Evolutionary conservation across 1,140 invertebrate genomes (phyloP).

Genomic region (Ooceraea biroi): DNA sequence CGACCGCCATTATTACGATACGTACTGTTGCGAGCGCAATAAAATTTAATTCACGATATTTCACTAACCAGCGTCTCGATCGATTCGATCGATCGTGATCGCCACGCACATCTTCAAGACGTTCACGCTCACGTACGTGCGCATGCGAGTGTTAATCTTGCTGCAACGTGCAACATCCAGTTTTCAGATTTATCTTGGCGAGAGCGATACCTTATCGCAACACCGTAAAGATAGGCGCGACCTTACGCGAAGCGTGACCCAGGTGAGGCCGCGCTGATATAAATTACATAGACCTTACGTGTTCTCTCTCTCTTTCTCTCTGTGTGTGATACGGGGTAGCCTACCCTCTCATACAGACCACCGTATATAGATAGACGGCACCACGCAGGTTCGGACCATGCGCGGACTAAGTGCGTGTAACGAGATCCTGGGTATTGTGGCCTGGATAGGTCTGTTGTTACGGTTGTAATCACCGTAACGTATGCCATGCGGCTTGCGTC

Average conservation of each 20-base stretch:
- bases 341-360: background rate
- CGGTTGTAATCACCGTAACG: constrained; percentile 78
- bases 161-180: background rate
- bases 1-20: constrained; percentile 4
- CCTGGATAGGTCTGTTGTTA: constrained; percentile 72
- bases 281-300: constrained; percentile 58
- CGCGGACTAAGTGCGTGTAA: constrained; percentile 76
- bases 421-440: constrained; percentile 71
- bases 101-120: background rate
- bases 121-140: too few species aligned
- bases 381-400: constrained; percentile 26
- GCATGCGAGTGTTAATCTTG: too few species aligned
- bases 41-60: constrained; percentile 35
- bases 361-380: background rate
- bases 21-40: background rate
- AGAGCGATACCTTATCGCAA: constrained; percentile 12
- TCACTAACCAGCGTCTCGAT: background rate
- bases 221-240: background rate
- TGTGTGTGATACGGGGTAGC: constrained; percentile 37
- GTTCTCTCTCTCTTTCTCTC: too few species aligned
- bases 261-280: constrained; percentile 23
- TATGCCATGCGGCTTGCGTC: constrained; percentile 78
- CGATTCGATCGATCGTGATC: constrained; percentile 30
- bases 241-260: background rate
- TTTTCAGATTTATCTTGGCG: background rate